Percentiles rank a stretch among this genome's conserved stretches.
phyloP scores from a whole-genome alignment of 2,113 vertebrate genomes.

The Spea bombifrons region DNA sequence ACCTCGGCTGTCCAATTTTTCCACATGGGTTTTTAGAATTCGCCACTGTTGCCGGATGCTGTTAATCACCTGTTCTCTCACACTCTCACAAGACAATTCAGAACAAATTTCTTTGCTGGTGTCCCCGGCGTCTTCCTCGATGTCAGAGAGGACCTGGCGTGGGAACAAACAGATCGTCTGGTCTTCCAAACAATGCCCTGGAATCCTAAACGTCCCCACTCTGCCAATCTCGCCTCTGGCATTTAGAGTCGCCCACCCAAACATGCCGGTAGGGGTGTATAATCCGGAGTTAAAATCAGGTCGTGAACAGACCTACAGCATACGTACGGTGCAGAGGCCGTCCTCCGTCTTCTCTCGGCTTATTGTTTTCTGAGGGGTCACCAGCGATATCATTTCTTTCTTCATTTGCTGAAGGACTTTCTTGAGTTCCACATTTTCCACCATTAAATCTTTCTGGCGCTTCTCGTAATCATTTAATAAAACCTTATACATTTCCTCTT shows the following conservation, averaged over 20 bases:
- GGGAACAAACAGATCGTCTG: no score
- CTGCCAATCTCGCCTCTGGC: no score
- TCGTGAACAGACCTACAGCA: background rate
- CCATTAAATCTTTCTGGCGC: slow-evolving; percentile 79
- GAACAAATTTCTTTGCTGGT: slow-evolving; percentile 76
- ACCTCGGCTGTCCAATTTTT: slow-evolving; percentile 92
- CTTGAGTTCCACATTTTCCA: slow-evolving; percentile 92
- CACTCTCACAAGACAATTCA: slow-evolving; percentile 88
- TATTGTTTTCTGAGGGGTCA: slow-evolving; percentile 76
- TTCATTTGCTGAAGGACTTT: slow-evolving; percentile 97
- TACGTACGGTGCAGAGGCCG: slow-evolving; percentile 73
- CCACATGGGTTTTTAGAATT: slow-evolving; percentile 88
- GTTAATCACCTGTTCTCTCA: slow-evolving; percentile 88
- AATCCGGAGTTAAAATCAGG: no score
- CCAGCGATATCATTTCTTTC: slow-evolving; percentile 89
- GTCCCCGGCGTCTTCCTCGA: slow-evolving; percentile 77
- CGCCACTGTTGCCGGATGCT: slow-evolving; percentile 97
- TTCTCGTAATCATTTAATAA: slow-evolving; percentile 85
- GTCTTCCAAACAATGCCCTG: no score
- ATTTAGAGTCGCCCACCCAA: no score
- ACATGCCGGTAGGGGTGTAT: no score
- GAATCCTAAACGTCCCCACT: no score
- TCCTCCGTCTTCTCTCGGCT: slow-evolving; percentile 73
- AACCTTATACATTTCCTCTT: slow-evolving; percentile 90
- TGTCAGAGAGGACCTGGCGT: slow-evolving; percentile 73